These are phyloP conservation scores for Flexamia atlantica DNA, from an alignment of 2,888 invertebrate species.

Conservation along the genomic window DNA sequence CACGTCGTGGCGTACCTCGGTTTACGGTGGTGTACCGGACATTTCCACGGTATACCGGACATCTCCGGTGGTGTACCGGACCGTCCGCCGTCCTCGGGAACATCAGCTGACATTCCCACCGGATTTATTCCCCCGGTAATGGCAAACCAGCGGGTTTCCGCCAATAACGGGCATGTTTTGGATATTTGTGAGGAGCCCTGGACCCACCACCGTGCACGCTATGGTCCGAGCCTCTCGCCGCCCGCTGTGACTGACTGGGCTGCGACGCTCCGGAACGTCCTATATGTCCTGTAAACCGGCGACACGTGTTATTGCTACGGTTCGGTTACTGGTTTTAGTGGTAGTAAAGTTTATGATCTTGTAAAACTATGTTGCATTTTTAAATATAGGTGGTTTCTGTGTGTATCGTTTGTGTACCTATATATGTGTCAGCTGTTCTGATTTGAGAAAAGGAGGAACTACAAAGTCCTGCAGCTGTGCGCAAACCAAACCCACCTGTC, in stretches of 20 bases:
- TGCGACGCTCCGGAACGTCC: too few species aligned
- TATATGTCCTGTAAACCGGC: too few species aligned
- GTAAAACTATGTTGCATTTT: too few species aligned
- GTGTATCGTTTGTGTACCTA: too few species aligned
- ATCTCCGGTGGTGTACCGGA: background rate
- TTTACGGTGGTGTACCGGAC: background rate
- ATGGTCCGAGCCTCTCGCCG: background rate
- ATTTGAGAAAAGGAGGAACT: too few species aligned
- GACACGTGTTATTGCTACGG: too few species aligned
- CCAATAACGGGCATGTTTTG: conserved; percentile 45
- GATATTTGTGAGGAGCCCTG: conserved; percentile 13
- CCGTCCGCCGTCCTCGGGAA: background rate
- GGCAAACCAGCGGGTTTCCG: conserved; percentile 28
- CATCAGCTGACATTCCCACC: conserved; percentile 9
- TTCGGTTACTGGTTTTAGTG: too few species aligned
- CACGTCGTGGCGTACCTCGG: background rate
- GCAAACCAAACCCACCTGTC: too few species aligned
- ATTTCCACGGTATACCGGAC: background rate
- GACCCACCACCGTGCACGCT: conserved; percentile 26
- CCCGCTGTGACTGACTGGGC: background rate
- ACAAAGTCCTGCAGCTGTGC: too few species aligned
- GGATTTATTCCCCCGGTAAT: conserved; percentile 41
- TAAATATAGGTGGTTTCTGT: too few species aligned
- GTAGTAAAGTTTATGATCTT: too few species aligned
- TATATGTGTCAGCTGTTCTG: too few species aligned